These are phyloP conservation scores for Xerus inauris DNA, from an alignment of 2,113 vertebrate species.

Conservation along the genomic window DNA sequence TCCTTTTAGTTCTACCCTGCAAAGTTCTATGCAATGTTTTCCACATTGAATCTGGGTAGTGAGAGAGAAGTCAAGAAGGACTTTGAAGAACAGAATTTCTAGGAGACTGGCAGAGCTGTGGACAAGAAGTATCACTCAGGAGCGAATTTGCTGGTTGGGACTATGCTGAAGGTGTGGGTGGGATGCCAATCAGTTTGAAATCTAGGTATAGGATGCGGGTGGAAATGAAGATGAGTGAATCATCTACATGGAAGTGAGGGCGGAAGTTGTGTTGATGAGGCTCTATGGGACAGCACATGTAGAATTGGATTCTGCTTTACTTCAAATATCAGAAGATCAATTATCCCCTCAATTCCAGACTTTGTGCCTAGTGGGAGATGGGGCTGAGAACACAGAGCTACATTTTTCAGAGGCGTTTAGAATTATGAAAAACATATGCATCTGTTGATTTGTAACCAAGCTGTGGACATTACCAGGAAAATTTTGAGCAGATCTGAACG, in stretches of 20 bases:
- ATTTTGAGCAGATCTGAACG: not conserved
- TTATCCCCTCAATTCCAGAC: constrained; percentile 22
- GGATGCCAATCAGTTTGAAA: not conserved
- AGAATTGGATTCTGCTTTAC: not conserved
- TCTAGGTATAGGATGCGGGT: not conserved
- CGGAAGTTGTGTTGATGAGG: not conserved
- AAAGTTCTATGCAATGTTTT: not conserved
- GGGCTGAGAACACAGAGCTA: not conserved
- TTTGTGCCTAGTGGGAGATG: constrained; percentile 12
- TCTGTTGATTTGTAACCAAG: constrained; percentile 39
- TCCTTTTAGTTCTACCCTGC: not conserved
- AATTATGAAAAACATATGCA: constrained; percentile 15
- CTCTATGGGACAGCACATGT: not conserved
- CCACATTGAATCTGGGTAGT: not conserved
- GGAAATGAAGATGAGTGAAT: not conserved
- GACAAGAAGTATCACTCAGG: not conserved
- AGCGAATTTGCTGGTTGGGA: not conserved
- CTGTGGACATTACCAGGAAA: constrained; percentile 14
- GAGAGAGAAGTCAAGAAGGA: not conserved
- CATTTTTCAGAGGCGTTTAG: constrained; percentile 35
- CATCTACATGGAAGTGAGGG: not conserved
- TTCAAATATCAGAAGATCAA: not conserved
- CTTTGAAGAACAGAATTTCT: not conserved
- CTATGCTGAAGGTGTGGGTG: not conserved
- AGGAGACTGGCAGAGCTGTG: not conserved